phyloP scores from a whole-genome alignment of 1,140 invertebrate species.

The Apolygus lucorum region DNA sequence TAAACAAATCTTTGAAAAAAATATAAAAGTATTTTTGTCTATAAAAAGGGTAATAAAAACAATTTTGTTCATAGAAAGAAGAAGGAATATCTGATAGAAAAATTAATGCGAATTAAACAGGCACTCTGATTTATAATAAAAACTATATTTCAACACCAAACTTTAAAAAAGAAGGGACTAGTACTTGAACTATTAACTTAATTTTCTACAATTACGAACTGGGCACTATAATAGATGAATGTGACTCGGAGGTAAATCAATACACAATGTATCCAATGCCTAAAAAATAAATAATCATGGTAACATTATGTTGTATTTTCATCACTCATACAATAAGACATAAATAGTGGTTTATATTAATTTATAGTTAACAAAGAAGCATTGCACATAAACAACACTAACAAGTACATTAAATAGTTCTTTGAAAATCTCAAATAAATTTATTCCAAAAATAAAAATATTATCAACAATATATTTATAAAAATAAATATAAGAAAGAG shows the following conservation, averaged over 20 bases:
- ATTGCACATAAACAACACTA: conserved; percentile 31
- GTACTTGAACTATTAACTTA: conserved; percentile 8
- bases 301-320: conserved; percentile 26
- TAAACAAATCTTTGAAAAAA: neutral
- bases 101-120: conserved; percentile 1
- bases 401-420: conserved; percentile 29
- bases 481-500: conserved; percentile 30
- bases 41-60: no score
- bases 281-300: conserved; percentile 30
- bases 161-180: conserved; percentile 3
- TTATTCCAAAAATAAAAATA: conserved; percentile 29
- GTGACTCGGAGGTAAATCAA: conserved; percentile 23
- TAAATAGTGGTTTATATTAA: conserved; percentile 25
- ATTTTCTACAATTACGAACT: neutral
- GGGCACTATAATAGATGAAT: conserved; percentile 4
- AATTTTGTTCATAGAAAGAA: no score
- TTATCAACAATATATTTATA: conserved; percentile 29
- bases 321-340: conserved; percentile 28
- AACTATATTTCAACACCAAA: neutral
- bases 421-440: conserved; percentile 29
- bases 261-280: conserved; percentile 20
- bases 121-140: neutral
- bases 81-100: no score
- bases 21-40: no score
- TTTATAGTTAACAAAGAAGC: conserved; percentile 30